phyloP scores from a whole-genome alignment of 1,140 invertebrate genomes.

The Eupeodes corollae region DNA sequence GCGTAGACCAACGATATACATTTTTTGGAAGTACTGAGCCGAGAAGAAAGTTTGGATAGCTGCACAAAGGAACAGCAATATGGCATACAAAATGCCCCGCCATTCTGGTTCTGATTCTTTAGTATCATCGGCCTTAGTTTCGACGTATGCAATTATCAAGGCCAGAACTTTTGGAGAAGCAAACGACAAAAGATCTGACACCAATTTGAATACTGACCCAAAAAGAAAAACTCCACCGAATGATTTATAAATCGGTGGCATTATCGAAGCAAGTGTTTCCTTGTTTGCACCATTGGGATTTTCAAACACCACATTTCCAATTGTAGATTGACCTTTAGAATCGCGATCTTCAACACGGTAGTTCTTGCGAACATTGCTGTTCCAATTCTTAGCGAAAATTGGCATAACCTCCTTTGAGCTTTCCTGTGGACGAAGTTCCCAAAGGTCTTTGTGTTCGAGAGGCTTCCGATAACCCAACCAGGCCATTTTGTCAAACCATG shows the following conservation, averaged over 20 bases:
- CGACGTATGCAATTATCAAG: neutral
- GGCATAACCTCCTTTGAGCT: constrained; percentile 61
- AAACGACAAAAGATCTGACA: neutral
- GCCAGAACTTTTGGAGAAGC: neutral
- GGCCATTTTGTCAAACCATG: constrained; percentile 77
- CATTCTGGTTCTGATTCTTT: constrained; percentile 53
- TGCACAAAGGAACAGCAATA: constrained; percentile 64
- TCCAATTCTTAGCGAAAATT: constrained; percentile 74
- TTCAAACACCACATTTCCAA: constrained; percentile 53
- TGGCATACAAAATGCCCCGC: constrained; percentile 79
- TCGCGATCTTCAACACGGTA: constrained; percentile 35
- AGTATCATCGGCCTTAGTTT: constrained; percentile 23
- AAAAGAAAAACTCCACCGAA: neutral
- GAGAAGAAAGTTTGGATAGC: constrained; percentile 77
- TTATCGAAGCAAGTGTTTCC: constrained; percentile 53
- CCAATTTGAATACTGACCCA: neutral
- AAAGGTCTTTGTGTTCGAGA: constrained; percentile 66
- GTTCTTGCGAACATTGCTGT: constrained; percentile 42
- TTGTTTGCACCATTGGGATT: constrained; percentile 37
- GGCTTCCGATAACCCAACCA: constrained; percentile 69
- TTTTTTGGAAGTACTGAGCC: constrained; percentile 82
- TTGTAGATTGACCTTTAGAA: no score
- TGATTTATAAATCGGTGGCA: constrained; percentile 55
- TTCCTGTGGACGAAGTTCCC: constrained; percentile 75
- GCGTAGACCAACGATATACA: constrained; percentile 83